These are phyloP conservation scores for Oscheius onirici DNA, from an alignment of 2,888 invertebrate genomes.

Conservation along the genomic window DNA sequence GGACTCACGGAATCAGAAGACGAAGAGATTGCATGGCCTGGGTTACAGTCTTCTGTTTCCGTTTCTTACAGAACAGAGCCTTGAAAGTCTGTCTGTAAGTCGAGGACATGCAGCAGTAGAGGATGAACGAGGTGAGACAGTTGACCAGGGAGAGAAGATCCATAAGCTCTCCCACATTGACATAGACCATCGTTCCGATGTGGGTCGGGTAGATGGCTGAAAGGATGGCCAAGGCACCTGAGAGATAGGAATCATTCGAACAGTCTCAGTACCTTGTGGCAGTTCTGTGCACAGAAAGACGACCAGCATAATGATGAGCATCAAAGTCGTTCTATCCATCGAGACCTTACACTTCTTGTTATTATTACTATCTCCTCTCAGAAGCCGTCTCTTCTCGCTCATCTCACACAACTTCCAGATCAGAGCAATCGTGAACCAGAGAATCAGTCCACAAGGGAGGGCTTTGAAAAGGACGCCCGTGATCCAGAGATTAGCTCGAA, in stretches of 20 bases:
- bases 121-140: conserved; percentile 58
- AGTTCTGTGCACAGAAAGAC: conserved; percentile 61
- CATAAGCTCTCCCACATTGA: conserved; percentile 61
- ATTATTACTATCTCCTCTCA: conserved; percentile 44
- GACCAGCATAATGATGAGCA: conserved; percentile 62
- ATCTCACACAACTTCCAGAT: conserved; percentile 59
- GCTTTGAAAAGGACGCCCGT: conserved; percentile 70
- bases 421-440: conserved; percentile 60
- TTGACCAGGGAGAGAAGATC: conserved; percentile 61
- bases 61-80: conserved; percentile 14
- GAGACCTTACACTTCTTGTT: conserved; percentile 28
- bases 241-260: no score
- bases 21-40: conserved; percentile 33
- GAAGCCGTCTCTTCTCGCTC: conserved; percentile 52
- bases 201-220: conserved; percentile 63
- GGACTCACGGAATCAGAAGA: conserved; percentile 27
- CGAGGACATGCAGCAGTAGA: conserved; percentile 59
- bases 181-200: conserved; percentile 59
- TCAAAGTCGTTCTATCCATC: conserved; percentile 57
- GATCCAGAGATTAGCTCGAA: conserved; percentile 69
- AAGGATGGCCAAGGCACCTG: conserved; percentile 55
- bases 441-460: conserved; percentile 56
- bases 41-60: conserved; percentile 17
- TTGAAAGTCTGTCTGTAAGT: conserved; percentile 55
- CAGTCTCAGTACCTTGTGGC: conserved; percentile 50